Evolutionary conservation across 1,140 invertebrate species (phyloP).

Genomic region (Delia radicum): DNA sequence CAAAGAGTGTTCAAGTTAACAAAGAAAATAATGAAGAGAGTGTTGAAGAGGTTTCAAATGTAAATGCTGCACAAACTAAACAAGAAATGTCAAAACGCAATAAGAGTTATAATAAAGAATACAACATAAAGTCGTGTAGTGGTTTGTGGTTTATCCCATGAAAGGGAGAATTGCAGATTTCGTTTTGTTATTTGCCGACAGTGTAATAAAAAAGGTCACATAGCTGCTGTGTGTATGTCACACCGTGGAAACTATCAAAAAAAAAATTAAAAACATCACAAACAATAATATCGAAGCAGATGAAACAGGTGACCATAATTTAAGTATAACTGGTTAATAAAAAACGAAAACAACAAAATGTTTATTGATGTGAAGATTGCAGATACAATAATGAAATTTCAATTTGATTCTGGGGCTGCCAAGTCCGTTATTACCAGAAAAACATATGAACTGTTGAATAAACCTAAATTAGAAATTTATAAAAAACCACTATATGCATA

Average conservation of each 20-base stretch:
- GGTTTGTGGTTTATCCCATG: conserved; percentile 21
- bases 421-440: too few relatives aligned
- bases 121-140: too few relatives aligned
- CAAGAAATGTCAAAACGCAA: neutral
- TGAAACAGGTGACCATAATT: too few relatives aligned
- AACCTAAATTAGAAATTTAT: conserved; percentile 2
- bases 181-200: conserved; percentile 2
- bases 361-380: too few relatives aligned
- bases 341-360: too few relatives aligned
- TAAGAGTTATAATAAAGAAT: neutral
- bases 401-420: too few relatives aligned
- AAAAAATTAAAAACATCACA: neutral
- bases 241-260: neutral
- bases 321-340: too few relatives aligned
- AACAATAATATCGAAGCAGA: conserved; percentile 6
- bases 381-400: too few relatives aligned
- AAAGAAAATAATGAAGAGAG: too few relatives aligned
- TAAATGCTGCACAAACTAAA: neutral
- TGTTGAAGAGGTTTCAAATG: too few relatives aligned
- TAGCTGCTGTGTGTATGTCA: conserved; percentile 19
- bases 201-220: conserved; percentile 14
- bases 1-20: too few relatives aligned
- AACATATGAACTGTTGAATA: neutral
- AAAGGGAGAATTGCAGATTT: conserved; percentile 23
- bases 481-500: conserved; percentile 2